A percentile compares a stretch with the other conserved stretches of the same genome.
Evolutionary conservation across 2,113 vertebrate genomes (phyloP).

Genomic region (Calypte anna): DNA sequence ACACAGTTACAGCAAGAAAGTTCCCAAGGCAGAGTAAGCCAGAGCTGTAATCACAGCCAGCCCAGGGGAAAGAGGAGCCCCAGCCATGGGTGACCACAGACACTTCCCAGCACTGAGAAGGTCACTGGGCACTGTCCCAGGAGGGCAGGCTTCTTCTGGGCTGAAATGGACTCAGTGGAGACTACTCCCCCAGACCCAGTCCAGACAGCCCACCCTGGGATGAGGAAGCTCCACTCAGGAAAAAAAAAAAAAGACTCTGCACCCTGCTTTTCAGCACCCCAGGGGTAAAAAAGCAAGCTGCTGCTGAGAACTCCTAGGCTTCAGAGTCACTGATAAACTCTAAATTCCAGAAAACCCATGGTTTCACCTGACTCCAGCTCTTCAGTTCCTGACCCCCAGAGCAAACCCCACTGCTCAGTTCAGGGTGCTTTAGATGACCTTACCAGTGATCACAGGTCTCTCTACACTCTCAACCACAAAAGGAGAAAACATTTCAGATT

Average conservation of each 20-base stretch:
- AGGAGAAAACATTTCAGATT: slow-evolving; percentile 7
- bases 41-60: neutral
- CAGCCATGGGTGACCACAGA: rapidly evolving
- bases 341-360: neutral
- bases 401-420: neutral
- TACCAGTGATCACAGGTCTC: neutral
- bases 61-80: rapidly evolving
- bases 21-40: neutral
- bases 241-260: neutral
- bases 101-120: rapidly evolving
- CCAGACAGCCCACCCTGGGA: neutral
- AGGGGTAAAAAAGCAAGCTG: neutral
- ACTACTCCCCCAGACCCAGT: neutral
- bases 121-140: neutral
- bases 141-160: neutral
- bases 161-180: neutral
- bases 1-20: neutral
- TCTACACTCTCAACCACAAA: slow-evolving; percentile 24
- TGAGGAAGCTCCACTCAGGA: rapidly evolving
- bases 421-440: neutral
- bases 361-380: neutral
- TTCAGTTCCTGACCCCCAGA: neutral
- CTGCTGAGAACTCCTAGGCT: neutral
- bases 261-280: neutral
- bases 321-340: neutral